Conservation (phyloP, 2,888 invertebrate species). For the Camptogramma bilineatum region DNA sequence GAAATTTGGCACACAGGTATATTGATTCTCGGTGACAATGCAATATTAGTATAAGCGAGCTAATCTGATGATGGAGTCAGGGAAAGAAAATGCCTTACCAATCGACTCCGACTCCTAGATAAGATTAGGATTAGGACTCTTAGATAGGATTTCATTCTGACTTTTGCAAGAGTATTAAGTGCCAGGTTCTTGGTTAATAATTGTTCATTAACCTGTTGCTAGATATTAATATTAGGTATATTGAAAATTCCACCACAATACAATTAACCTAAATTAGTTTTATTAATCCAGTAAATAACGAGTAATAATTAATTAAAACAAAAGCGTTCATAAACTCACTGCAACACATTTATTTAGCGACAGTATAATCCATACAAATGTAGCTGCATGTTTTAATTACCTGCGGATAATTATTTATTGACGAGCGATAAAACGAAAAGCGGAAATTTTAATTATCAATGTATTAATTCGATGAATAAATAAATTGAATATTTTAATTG, state of each 20-base stretch:
- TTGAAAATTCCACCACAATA: not conserved
- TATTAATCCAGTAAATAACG: not conserved
- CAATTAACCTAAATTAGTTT: not conserved
- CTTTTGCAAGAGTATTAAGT: too few relatives aligned
- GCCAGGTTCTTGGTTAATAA: too few relatives aligned
- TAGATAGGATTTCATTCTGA: too few relatives aligned
- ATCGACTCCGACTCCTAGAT: too few relatives aligned
- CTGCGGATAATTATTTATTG: slow-evolving; percentile 17
- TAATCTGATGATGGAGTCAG: too few relatives aligned
- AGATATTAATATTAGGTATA: not conserved
- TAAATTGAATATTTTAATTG: slow-evolving; percentile 30
- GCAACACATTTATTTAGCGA: slow-evolving; percentile 15
- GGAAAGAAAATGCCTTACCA: too few relatives aligned
- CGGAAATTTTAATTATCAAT: slow-evolving; percentile 16
- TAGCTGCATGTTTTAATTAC: slow-evolving; percentile 23
- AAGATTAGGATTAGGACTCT: too few relatives aligned
- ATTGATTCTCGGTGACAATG: too few relatives aligned
- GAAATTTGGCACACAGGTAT: too few relatives aligned
- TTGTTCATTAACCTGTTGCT: too few relatives aligned
- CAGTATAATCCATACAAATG: slow-evolving; percentile 19
- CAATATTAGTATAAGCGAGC: too few relatives aligned
- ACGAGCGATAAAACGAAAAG: slow-evolving; percentile 21
- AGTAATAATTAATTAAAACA: not conserved
- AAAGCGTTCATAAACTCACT: slow-evolving; percentile 6
- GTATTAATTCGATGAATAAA: slow-evolving; percentile 20